phyloP scores from a whole-genome alignment of 2,888 invertebrate species.

The Mythimna impura region DNA sequence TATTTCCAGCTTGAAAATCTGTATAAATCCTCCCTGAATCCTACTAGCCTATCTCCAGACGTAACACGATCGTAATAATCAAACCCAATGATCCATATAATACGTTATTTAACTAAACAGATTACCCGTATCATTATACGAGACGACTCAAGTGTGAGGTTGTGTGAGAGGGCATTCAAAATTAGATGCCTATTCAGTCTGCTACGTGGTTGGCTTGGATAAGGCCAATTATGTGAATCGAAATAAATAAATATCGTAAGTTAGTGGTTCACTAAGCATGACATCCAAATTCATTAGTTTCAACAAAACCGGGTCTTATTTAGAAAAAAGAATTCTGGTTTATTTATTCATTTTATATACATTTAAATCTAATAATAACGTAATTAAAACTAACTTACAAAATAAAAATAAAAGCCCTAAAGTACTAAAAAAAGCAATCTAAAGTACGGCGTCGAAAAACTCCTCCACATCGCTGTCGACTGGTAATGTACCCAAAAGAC shows the following conservation, averaged over 20 bases:
- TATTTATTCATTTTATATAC: too few species aligned
- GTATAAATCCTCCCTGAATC: not conserved
- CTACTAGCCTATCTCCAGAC: not conserved
- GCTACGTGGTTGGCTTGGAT: not conserved
- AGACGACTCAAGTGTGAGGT: not conserved
- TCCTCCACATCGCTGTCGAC: too few species aligned
- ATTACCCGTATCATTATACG: slow-evolving; percentile 27
- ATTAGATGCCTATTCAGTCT: not conserved
- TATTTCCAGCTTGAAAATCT: not conserved
- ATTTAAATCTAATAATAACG: too few species aligned
- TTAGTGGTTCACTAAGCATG: not conserved
- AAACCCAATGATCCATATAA: slow-evolving; percentile 38
- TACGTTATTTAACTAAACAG: slow-evolving; percentile 21
- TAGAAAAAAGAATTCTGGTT: too few species aligned
- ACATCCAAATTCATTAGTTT: too few species aligned
- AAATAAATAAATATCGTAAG: not conserved
- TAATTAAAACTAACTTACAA: too few species aligned
- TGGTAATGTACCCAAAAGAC: too few species aligned
- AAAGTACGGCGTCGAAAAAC: too few species aligned
- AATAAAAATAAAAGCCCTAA: too few species aligned
- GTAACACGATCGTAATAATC: slow-evolving; percentile 16
- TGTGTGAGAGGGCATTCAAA: not conserved
- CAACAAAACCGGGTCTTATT: too few species aligned
- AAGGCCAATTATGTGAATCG: not conserved
- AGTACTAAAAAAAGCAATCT: too few species aligned